These are phyloP conservation scores for Laothoe populi DNA, from an alignment of 2,888 invertebrate genomes.

Conservation along the genomic window DNA sequence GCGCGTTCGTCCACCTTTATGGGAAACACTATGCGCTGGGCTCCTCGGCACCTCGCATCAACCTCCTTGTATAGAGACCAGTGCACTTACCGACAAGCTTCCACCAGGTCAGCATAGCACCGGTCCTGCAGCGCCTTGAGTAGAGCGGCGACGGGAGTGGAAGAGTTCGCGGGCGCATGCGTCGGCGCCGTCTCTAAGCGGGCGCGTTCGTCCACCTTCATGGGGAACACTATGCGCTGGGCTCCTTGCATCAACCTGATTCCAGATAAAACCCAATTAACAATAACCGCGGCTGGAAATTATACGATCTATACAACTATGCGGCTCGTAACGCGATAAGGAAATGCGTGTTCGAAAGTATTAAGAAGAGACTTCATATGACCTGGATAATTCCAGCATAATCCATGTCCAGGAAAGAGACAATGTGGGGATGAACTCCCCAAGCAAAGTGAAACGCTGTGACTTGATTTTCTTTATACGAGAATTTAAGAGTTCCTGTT, in stretches of 20 bases:
- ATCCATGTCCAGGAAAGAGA: too few species aligned
- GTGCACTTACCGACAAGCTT: conserved; percentile 82
- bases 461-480: too few species aligned
- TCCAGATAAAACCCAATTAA: not conserved
- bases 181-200: conserved; percentile 47
- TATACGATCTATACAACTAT: too few species aligned
- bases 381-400: too few species aligned
- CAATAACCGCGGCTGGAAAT: too few species aligned
- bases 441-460: too few species aligned
- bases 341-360: too few species aligned
- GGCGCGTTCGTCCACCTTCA: conserved; percentile 67
- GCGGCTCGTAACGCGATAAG: too few species aligned
- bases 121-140: conserved; percentile 82
- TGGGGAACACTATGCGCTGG: conserved; percentile 79
- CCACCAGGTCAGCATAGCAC: conserved; percentile 88
- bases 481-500: too few species aligned
- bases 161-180: conserved; percentile 38
- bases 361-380: too few species aligned
- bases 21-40: conserved; percentile 78
- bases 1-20: conserved; percentile 71
- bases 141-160: conserved; percentile 58
- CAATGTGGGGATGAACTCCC: too few species aligned
- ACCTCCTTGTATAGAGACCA: conserved; percentile 43
- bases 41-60: conserved; percentile 72
- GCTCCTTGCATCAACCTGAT: conserved; percentile 78